Evolutionary conservation across 1,140 invertebrate species (phyloP).

Genomic region (Drosophila equinoxialis): DNA sequence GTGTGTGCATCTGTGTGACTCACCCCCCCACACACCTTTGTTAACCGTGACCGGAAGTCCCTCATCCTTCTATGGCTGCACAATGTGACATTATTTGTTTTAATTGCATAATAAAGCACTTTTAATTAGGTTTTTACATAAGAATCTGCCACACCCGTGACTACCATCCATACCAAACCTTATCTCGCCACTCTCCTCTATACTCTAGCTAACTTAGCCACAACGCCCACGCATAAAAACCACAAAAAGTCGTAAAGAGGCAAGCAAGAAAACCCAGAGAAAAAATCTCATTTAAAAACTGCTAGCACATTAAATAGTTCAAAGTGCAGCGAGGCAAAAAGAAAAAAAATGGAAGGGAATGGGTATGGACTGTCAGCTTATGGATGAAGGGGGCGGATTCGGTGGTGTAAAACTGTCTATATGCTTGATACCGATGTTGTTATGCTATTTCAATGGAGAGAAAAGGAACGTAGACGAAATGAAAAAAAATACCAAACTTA

Average conservation of each 20-base stretch:
- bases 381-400: neutral
- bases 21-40: neutral
- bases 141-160: constrained; percentile 38
- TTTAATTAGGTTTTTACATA: constrained; percentile 77
- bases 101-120: constrained; percentile 81
- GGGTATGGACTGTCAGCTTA: no score
- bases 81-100: constrained; percentile 76
- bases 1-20: neutral
- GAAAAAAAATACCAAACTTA: constrained; percentile 27
- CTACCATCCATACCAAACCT: neutral
- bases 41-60: neutral
- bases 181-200: neutral
- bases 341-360: neutral
- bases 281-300: constrained; percentile 69
- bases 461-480: constrained; percentile 7
- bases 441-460: constrained; percentile 9
- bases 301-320: constrained; percentile 35
- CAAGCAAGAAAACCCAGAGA: constrained; percentile 24
- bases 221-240: constrained; percentile 25
- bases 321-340: neutral
- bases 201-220: neutral
- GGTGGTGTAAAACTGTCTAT: constrained; percentile 22
- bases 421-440: constrained; percentile 16
- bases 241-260: constrained; percentile 43
- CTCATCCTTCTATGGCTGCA: constrained; percentile 1